A percentile compares a stretch with the other conserved stretches of the same genome.
phyloP scores from a whole-genome alignment of 1,140 invertebrate species.

The Drosophila leontia region DNA sequence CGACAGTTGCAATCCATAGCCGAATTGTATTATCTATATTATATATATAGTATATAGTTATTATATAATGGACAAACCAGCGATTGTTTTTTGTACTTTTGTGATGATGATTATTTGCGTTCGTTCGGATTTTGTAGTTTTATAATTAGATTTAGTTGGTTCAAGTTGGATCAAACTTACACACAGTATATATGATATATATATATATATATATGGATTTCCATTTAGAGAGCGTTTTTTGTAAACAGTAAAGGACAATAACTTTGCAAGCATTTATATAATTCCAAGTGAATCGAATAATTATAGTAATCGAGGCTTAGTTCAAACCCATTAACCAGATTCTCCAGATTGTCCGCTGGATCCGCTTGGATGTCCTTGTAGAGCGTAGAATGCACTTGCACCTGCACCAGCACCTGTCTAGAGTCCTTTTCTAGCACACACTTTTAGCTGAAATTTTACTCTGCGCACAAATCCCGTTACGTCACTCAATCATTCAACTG shows the following conservation, averaged over 20 bases:
- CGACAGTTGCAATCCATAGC: slow-evolving; percentile 22
- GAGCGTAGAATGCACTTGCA: slow-evolving; percentile 7
- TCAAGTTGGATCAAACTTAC: slow-evolving; percentile 33
- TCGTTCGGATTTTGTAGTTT: slow-evolving; percentile 47
- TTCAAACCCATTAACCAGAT: background rate
- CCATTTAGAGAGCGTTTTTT: slow-evolving; percentile 44
- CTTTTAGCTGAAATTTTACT: slow-evolving; percentile 39
- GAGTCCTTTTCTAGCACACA: slow-evolving; percentile 12
- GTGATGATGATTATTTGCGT: slow-evolving; percentile 35
- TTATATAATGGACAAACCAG: slow-evolving; percentile 13
- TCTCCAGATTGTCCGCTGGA: slow-evolving; percentile 24
- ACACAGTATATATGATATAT: background rate
- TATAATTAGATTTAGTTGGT: slow-evolving; percentile 50
- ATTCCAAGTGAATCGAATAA: slow-evolving; percentile 20
- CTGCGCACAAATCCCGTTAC: slow-evolving; percentile 5
- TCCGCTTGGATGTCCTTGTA: slow-evolving; percentile 15
- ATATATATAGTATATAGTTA: slow-evolving; percentile 3
- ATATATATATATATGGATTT: slow-evolving; percentile 9
- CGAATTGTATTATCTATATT: slow-evolving; percentile 28
- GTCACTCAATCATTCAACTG: slow-evolving; percentile 12
- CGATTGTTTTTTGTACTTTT: slow-evolving; percentile 36
- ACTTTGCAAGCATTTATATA: slow-evolving; percentile 74
- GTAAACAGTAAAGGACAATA: slow-evolving; percentile 70
- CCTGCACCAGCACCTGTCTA: slow-evolving; percentile 11
- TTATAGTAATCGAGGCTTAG: slow-evolving; percentile 16